Evolutionary conservation across 2,797 vertebrate genomes (phyloP).

Genomic region (Gymnodraco acuticeps): DNA sequence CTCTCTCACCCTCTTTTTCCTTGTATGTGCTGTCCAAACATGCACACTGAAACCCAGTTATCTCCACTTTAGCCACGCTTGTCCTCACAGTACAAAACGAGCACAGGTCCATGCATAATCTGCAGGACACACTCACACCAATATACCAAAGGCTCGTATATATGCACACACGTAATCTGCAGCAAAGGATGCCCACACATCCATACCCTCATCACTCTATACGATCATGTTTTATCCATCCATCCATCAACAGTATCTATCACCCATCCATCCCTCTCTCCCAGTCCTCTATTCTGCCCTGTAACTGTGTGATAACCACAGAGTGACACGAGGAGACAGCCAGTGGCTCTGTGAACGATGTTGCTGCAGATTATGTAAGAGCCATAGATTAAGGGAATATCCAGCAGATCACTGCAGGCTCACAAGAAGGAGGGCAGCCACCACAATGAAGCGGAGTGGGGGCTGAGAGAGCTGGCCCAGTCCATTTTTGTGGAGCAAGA

Average conservation of each 20-base stretch:
- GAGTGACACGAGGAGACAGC: conserved; percentile 80
- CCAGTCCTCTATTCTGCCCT: conserved; percentile 50
- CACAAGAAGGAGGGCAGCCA: conserved; percentile 67
- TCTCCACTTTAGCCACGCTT: conserved; percentile 40
- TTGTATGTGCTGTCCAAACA: conserved; percentile 19
- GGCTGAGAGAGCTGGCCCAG: conserved; percentile 53
- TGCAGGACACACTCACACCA: conserved; percentile 29
- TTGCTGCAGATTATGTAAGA: conserved; percentile 82
- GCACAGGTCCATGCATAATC: conserved; percentile 35
- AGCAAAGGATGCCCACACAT: conserved; percentile 29
- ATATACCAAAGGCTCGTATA: conserved; percentile 12
- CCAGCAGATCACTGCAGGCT: conserved; percentile 76
- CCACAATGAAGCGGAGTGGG: conserved; percentile 51
- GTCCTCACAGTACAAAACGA: conserved; percentile 13
- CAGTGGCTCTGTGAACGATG: conserved; percentile 70
- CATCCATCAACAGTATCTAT: conserved; percentile 48
- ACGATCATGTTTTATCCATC: conserved; percentile 41
- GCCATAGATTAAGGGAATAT: conserved; percentile 83
- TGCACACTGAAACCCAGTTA: conserved; percentile 8
- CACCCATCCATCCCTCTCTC: conserved; percentile 45
- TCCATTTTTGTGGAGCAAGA: conserved; percentile 48
- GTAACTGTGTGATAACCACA: conserved; percentile 77
- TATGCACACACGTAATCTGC: conserved; percentile 45
- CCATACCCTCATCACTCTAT: conserved; percentile 27
- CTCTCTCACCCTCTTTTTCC: background rate